Evolutionary conservation across 2,888 invertebrate genomes (phyloP), one percentile per base, ranked within the genome.

Genomic region (Anthrax anthrax): DNA sequence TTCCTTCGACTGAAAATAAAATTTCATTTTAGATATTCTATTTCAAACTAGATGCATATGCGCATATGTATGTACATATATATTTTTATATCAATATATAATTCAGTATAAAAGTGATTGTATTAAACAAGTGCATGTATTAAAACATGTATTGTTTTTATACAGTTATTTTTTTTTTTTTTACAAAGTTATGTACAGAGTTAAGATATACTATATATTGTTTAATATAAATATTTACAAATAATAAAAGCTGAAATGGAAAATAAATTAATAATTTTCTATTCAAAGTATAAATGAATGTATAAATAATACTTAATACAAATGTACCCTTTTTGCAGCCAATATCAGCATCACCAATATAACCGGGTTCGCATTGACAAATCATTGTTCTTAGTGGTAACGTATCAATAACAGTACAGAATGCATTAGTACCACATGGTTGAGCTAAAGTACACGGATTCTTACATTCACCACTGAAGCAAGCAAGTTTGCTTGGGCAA

Each of bases 301-400:
- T 23, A 23, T 6, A 23, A 23, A 8, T 8, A 36, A n/a, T n/a
- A n/a, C n/a, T n/a, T n/a, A n/a, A n/a, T n/a, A 36, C 36, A 36
- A 36, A 14, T n/a, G 13, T 36, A 89, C 90, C 83, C 71, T 75
- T 77, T 60, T 74, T 77, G 64, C 91, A 92, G 65, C 84, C 81
- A 51, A 82, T 76, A 55, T 89, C 85, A 12, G 91, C 89, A 65
- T 91, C 88, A 54, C 91, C 91, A 55, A 82, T 75, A 57, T 79
- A 84, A 51, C 88, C 88, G 49, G 79, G 79, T 51, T 84, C 75
- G 61, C 91, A 92, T 60, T 84, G 80, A 63, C 91, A 91, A 49
- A 86, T 80, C 78, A 91, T 85, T 9, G 89, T 88, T 55, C 90
- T 77, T 68, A 88, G 75, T 8, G 91, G 91, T 52, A 90, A 68